Evolutionary conservation across 2,797 vertebrate species (phyloP).

Genomic region (Cossypha dichroa): DNA sequence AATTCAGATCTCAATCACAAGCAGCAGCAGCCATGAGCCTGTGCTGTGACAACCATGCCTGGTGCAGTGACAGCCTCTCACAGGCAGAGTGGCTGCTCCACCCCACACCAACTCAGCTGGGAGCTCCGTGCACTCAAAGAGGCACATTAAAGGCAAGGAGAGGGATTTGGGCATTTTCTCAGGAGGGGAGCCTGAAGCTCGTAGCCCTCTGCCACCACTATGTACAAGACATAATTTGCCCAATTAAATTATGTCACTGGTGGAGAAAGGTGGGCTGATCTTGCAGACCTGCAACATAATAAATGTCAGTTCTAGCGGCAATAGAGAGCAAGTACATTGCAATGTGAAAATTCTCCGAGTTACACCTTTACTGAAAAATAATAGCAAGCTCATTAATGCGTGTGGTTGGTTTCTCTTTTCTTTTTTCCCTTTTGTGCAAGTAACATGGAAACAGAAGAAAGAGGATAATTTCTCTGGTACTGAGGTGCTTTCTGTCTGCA

Average conservation of each 20-base stretch:
- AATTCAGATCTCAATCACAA: slow-evolving; percentile 84
- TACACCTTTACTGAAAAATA: neutral
- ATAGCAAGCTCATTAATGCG: neutral
- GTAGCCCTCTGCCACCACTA: slow-evolving; percentile 77
- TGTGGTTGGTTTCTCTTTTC: neutral
- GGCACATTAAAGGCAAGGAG: neutral
- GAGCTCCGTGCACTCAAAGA: slow-evolving; percentile 31
- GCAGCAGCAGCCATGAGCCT: slow-evolving; percentile 84
- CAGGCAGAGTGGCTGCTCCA: slow-evolving; percentile 83
- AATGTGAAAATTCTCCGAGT: neutral
- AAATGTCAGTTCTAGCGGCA: slow-evolving; percentile 77
- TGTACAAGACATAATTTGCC: slow-evolving; percentile 85
- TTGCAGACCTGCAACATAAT: slow-evolving; percentile 78
- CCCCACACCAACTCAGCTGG: slow-evolving; percentile 76
- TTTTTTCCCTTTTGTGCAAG: neutral
- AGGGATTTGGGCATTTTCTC: slow-evolving; percentile 74
- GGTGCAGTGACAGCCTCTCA: slow-evolving; percentile 75
- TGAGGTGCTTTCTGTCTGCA: neutral
- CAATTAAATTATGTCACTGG: slow-evolving; percentile 83
- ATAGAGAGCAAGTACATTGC: neutral
- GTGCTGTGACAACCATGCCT: slow-evolving; percentile 75
- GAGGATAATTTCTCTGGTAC: neutral
- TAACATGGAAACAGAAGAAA: neutral
- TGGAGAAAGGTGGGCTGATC: slow-evolving; percentile 85
- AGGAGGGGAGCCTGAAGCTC: slow-evolving; percentile 80